Base-by-base conservation (phyloP, 2,113 vertebrate genomes). In the Hippocampus guttulatus region DNA sequence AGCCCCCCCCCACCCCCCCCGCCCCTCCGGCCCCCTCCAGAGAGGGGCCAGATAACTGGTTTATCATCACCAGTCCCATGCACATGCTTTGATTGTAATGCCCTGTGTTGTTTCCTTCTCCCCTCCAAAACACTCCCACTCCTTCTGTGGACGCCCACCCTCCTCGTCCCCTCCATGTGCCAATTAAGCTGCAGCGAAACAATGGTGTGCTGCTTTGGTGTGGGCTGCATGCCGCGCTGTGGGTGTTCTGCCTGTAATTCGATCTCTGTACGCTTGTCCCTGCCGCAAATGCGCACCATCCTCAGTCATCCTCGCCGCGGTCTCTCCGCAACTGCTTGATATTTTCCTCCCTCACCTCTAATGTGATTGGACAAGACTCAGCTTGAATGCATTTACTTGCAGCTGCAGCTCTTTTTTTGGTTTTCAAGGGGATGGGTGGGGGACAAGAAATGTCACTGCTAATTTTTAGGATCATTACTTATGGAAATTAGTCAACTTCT, bases 141-240 rank as follows among this genome's bases (percentile, higher is more conserved):
- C 83, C 72, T 76, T 80, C 75, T 80, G 73, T 88, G 89, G 92
- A 94, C 92, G 58, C 90, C 74, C 79, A 74, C 45, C 77, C 79
- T 81, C 20, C 58, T 60, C 76, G 70, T 75, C 95, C 94, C 93
- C 94, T 94, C 93, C 86, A 82, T 88, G 92, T 93, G 92, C 93
- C 94, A 96, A 95, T 98, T 97, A 96, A 94, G 92, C 91, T 90
- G 92, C 93, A 93, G 92, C 92, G 93, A 96, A 95, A 96, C 95
- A 96, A 95, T 96, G 91, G 92, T 92, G 89, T 88, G 91, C 93
- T 94, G 92, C 93, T 92, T 93, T 68, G 89, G 89, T 94, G 93
- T 94, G 94, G 93, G 92, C 93, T 85, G 90, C 92, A 82, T 88
- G 91, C 93, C 92, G 93, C 95, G 87, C 92, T 92, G 95, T 99